phyloP scores from a whole-genome alignment of 2,888 invertebrate species.

The Metellina segmentata region DNA sequence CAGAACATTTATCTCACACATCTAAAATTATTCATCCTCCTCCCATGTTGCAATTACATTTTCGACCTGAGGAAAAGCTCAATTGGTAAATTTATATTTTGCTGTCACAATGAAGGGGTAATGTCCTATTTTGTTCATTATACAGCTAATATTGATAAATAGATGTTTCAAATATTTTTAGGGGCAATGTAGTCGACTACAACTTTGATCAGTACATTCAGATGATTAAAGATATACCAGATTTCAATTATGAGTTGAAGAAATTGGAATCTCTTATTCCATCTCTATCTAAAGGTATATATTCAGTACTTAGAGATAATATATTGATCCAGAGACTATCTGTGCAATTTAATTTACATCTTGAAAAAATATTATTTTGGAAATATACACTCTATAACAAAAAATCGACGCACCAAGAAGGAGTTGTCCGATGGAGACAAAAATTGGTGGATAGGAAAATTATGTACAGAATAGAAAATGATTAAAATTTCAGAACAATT shows the following conservation, averaged over 20 bases:
- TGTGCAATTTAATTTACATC: too few relatives aligned
- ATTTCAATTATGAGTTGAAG: conserved; percentile 13
- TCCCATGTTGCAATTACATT: conserved; percentile 50
- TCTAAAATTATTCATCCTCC: conserved; percentile 36
- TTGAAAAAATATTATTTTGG: too few relatives aligned
- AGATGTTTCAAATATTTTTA: neutral
- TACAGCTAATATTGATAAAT: neutral
- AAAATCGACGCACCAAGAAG: too few relatives aligned
- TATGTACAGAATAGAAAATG: too few relatives aligned
- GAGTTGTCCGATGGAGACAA: too few relatives aligned
- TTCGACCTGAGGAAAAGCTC: conserved; percentile 50
- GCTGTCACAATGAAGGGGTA: neutral
- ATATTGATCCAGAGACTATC: too few relatives aligned
- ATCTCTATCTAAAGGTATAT: neutral
- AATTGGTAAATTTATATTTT: conserved; percentile 48
- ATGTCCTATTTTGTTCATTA: neutral
- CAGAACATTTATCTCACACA: neutral
- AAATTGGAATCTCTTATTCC: conserved; percentile 22
- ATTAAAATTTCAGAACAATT: too few relatives aligned
- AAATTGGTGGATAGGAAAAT: too few relatives aligned
- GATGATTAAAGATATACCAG: neutral
- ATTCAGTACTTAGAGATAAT: neutral
- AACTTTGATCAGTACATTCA: conserved; percentile 3
- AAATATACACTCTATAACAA: too few relatives aligned
- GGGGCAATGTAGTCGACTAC: conserved; percentile 35